Conservation (phyloP, 2,113 vertebrate genomes). For the Rattus rattus region DNA sequence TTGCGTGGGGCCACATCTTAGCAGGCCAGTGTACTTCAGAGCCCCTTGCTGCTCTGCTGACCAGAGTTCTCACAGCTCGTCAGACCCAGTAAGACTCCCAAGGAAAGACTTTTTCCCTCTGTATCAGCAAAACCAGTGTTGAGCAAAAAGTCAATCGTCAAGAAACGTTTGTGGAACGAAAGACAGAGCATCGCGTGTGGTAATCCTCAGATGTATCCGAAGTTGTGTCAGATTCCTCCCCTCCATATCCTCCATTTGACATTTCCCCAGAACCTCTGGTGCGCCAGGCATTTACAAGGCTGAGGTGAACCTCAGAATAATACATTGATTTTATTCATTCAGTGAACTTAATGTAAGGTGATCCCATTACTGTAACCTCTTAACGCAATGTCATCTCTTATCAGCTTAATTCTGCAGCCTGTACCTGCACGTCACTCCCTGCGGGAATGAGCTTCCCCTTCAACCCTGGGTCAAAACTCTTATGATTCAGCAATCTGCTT, state of each 20-base stretch:
- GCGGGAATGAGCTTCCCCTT: constrained; percentile 70
- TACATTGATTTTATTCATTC: constrained; percentile 74
- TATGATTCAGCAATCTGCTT: constrained; percentile 63
- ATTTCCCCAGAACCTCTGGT: constrained; percentile 55
- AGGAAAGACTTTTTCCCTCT: neutral
- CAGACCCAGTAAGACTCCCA: neutral
- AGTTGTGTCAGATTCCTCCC: constrained; percentile 30
- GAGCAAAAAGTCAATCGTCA: neutral
- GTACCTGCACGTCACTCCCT: neutral
- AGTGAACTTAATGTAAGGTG: constrained; percentile 70
- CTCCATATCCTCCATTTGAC: constrained; percentile 25
- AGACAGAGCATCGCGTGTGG: neutral
- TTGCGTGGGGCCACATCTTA: neutral
- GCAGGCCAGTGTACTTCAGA: neutral
- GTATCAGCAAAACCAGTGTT: neutral
- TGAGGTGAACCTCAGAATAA: constrained; percentile 64
- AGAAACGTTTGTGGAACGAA: neutral
- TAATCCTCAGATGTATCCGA: neutral
- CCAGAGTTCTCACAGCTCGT: neutral
- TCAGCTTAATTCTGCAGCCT: constrained; percentile 66
- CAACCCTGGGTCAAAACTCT: constrained; percentile 53
- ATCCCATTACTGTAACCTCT: constrained; percentile 64
- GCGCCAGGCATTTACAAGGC: constrained; percentile 47
- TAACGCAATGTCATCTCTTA: constrained; percentile 68
- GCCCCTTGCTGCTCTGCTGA: neutral